These are phyloP conservation scores for Columbina picui DNA, from an alignment of 2,113 vertebrate species.

Conservation along the genomic window DNA sequence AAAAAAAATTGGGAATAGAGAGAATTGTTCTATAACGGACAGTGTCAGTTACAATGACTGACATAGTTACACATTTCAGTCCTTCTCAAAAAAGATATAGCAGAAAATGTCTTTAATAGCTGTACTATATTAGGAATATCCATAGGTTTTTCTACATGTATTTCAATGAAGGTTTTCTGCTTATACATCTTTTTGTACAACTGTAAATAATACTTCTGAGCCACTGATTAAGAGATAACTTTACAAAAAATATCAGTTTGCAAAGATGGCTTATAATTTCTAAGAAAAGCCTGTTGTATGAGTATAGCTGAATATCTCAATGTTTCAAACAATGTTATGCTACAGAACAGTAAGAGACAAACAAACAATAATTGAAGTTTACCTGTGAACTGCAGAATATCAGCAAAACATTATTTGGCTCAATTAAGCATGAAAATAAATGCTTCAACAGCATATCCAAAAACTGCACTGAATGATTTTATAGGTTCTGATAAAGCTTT, in stretches of 20 bases:
- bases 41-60: background rate
- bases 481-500: background rate
- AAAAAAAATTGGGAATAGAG: background rate
- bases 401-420: background rate
- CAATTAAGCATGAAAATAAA: background rate
- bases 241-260: background rate
- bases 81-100: background rate
- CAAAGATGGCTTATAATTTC: background rate
- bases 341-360: background rate
- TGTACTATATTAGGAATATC: background rate
- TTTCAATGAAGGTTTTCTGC: background rate
- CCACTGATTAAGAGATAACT: background rate
- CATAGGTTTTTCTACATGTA: background rate
- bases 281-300: background rate
- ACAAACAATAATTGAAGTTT: background rate
- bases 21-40: background rate
- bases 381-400: background rate
- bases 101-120: background rate
- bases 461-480: background rate
- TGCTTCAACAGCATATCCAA: background rate
- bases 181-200: background rate
- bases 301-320: background rate
- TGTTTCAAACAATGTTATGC: background rate
- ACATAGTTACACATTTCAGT: background rate
- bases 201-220: background rate